Conservation (phyloP, 2,888 invertebrate species). For the Eudasyphora cyanicolor region DNA sequence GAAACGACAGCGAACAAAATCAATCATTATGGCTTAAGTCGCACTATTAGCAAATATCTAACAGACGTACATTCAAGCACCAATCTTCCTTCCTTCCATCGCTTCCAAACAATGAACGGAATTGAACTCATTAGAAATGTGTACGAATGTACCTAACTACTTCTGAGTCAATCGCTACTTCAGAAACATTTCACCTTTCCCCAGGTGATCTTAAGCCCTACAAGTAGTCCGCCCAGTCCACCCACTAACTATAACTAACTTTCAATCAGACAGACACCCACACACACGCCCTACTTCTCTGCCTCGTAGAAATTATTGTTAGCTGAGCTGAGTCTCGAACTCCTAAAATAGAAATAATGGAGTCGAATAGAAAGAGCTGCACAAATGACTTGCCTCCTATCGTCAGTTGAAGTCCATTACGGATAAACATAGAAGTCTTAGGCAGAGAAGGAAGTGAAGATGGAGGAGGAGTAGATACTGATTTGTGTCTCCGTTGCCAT, state of each 20-base stretch:
- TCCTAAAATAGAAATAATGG: not conserved
- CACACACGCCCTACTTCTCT: not conserved
- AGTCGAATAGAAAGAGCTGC: too few relatives aligned
- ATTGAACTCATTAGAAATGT: constrained; percentile 31
- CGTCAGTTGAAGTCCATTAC: not conserved
- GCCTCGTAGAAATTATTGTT: not conserved
- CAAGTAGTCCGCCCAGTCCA: constrained; percentile 1
- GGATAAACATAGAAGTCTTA: too few relatives aligned
- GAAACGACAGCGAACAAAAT: not conserved
- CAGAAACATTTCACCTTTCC: constrained; percentile 30
- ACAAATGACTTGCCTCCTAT: not conserved
- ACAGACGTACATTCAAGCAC: not conserved
- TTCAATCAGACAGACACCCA: not conserved
- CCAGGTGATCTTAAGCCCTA: not conserved
- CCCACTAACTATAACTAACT: not conserved
- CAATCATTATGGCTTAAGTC: constrained; percentile 11
- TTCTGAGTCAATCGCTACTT: constrained; percentile 29
- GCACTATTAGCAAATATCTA: not conserved
- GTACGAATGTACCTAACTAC: too few relatives aligned
- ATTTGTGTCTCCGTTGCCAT: constrained; percentile 40
- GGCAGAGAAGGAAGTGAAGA: not conserved
- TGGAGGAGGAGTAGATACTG: not conserved
- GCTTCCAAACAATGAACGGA: constrained; percentile 8
- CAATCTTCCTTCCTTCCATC: not conserved
- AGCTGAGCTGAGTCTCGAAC: not conserved